A percentile compares a stretch with the other conserved stretches of the same genome.
These are phyloP conservation scores for Atherinosoma microstoma DNA, from an alignment of 2,797 vertebrate species.

Conservation along the genomic window DNA sequence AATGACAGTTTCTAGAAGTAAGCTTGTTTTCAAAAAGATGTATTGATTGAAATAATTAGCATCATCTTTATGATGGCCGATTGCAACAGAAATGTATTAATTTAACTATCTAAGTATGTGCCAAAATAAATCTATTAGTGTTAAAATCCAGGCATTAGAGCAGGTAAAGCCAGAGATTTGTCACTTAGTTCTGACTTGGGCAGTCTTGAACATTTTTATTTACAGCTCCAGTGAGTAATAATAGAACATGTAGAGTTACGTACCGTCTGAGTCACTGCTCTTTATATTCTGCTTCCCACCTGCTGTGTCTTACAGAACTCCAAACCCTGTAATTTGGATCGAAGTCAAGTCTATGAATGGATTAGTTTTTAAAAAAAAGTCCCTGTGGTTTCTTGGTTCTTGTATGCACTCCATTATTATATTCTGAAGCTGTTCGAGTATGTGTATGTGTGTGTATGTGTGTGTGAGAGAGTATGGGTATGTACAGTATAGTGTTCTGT, in stretches of 20 bases:
- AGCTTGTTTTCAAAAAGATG: not conserved
- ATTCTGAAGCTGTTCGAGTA: constrained; percentile 33
- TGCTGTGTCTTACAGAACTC: constrained; percentile 65
- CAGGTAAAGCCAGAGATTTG: not conserved
- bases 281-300: constrained; percentile 67
- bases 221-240: constrained; percentile 44
- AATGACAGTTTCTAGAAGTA: not conserved
- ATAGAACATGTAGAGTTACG: constrained; percentile 53
- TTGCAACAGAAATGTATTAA: not conserved
- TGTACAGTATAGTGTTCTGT: constrained; percentile 5
- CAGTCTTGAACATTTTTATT: constrained; percentile 35
- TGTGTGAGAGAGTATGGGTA: not conserved
- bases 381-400: constrained; percentile 40
- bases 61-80: not conserved
- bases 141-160: not conserved
- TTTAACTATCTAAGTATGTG: not conserved
- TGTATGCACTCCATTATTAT: constrained; percentile 46
- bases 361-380: constrained; percentile 47
- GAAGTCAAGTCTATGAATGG: constrained; percentile 64
- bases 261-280: constrained; percentile 68
- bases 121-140: not conserved
- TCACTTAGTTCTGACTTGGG: constrained; percentile 5
- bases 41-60: not conserved
- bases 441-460: not conserved
- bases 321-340: constrained; percentile 67